phyloP scores from a whole-genome alignment of 2,797 vertebrate genomes.

The Champsocephalus gunnari region DNA sequence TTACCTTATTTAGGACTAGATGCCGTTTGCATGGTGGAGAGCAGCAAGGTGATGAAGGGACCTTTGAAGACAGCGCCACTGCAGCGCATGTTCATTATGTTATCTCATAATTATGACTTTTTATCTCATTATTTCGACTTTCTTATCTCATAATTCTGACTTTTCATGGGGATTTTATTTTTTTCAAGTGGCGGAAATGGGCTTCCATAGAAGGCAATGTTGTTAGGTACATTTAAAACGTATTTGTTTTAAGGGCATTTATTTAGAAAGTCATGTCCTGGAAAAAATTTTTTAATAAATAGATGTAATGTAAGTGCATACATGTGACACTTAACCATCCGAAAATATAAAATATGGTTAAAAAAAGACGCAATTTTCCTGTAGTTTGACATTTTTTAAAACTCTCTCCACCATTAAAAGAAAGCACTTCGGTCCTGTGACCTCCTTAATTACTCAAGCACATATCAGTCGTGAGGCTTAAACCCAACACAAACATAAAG shows the following conservation, averaged over 20 bases:
- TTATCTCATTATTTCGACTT: no score
- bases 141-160: no score
- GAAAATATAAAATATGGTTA: neutral
- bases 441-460: slow-evolving; percentile 65
- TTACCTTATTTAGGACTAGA: no score
- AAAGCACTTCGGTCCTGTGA: slow-evolving; percentile 39
- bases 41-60: no score
- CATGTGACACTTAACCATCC: neutral
- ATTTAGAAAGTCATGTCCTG: neutral
- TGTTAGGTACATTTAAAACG: neutral
- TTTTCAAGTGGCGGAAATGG: no score
- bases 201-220: neutral
- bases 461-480: slow-evolving; percentile 34
- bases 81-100: no score
- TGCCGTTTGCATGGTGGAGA: no score
- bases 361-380: neutral
- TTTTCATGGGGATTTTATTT: no score
- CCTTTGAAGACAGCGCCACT: no score
- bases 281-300: neutral
- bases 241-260: neutral
- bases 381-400: neutral
- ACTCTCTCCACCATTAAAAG: neutral
- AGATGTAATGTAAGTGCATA: neutral
- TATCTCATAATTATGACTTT: no score
- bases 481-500: slow-evolving; percentile 63